These are phyloP conservation scores for Ferdinandea cuprea DNA, from an alignment of 2,888 invertebrate species.

Conservation along the genomic window DNA sequence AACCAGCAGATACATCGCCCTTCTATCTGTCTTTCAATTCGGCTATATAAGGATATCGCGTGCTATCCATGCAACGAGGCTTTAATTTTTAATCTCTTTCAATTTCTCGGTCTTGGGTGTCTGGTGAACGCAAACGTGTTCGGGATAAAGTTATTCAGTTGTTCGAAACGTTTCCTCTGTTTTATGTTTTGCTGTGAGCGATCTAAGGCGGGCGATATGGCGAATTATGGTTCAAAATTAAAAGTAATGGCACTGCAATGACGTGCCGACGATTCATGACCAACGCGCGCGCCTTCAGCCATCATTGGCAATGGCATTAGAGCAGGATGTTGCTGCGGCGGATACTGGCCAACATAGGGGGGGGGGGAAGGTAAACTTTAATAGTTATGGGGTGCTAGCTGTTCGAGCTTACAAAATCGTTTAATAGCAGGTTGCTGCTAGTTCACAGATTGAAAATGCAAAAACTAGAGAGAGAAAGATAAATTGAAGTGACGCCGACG, in stretches of 20 bases:
- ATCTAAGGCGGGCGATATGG: constrained; percentile 21
- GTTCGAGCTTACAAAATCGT: constrained; percentile 50
- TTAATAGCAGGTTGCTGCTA: constrained; percentile 25
- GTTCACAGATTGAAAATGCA: constrained; percentile 50
- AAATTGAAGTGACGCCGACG: neutral
- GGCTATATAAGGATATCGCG: constrained; percentile 20
- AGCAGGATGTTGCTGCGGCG: neutral
- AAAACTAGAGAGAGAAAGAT: constrained; percentile 10
- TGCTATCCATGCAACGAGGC: constrained; percentile 18
- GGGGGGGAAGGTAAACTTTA: constrained; percentile 7
- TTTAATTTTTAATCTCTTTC: constrained; percentile 69
- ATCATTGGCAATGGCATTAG: neutral
- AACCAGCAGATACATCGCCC: neutral
- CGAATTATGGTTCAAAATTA: constrained; percentile 65
- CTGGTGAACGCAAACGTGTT: constrained; percentile 13
- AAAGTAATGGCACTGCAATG: constrained; percentile 72
- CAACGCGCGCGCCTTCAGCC: constrained; percentile 35
- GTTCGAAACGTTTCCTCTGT: constrained; percentile 23
- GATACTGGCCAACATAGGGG: neutral
- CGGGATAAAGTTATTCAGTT: constrained; percentile 22
- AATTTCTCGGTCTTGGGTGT: constrained; percentile 60
- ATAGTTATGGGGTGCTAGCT: constrained; percentile 44
- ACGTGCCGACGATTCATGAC: constrained; percentile 70
- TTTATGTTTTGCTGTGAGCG: constrained; percentile 16
- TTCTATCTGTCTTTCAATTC: neutral